These are phyloP conservation scores for Ennomos fuscantarius DNA, from an alignment of 2,888 invertebrate genomes.

Conservation along the genomic window DNA sequence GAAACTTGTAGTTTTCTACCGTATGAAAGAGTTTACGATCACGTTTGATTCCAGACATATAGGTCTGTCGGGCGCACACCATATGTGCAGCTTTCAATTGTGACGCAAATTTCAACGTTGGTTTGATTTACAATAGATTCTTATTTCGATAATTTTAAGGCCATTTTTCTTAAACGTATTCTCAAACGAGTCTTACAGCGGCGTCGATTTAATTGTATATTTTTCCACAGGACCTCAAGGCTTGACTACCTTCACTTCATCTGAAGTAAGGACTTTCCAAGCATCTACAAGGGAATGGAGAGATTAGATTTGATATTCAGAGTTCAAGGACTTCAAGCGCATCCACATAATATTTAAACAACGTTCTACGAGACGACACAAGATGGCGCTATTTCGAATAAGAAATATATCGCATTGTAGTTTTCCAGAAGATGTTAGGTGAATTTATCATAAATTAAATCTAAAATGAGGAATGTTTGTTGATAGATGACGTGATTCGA, in stretches of 20 bases:
- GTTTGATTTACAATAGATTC: too few species aligned
- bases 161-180: too few species aligned
- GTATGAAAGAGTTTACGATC: too few species aligned
- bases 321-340: conserved; percentile 1
- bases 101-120: too few species aligned
- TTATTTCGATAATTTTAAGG: too few species aligned
- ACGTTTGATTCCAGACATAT: too few species aligned
- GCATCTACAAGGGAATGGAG: conserved; percentile 78
- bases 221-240: conserved; percentile 74
- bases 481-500: conserved; percentile 18
- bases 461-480: background rate
- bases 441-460: background rate
- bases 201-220: background rate
- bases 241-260: conserved; percentile 77
- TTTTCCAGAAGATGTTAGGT: conserved; percentile 3
- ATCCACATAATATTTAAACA: conserved; percentile 5
- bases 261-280: conserved; percentile 82
- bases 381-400: conserved; percentile 10
- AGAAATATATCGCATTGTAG: background rate
- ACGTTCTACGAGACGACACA: background rate
- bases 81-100: too few species aligned
- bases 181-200: too few species aligned
- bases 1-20: too few species aligned
- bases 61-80: too few species aligned
- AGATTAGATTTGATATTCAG: conserved; percentile 49